phyloP scores from a whole-genome alignment of 1,140 invertebrate species.

The Pseudomyrmex pallidus region DNA sequence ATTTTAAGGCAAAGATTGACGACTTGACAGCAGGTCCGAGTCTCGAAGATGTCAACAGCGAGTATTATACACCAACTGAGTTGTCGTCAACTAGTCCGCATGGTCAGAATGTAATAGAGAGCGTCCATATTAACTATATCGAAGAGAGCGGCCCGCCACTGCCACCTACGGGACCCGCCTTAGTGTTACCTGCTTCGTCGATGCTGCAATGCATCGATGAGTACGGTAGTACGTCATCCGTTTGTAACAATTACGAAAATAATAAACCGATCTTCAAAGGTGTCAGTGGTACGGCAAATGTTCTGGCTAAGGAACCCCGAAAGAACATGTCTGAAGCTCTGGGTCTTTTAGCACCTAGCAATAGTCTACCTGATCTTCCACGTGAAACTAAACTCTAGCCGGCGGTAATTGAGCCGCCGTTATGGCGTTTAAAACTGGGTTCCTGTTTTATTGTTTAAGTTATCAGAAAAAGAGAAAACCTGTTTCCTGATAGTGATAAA shows the following conservation, averaged over 20 bases:
- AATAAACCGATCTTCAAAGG: constrained; percentile 76
- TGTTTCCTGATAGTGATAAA: constrained; percentile 17
- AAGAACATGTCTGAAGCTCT: constrained; percentile 76
- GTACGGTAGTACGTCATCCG: constrained; percentile 79
- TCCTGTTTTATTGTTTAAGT: constrained; percentile 52
- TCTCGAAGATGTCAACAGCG: constrained; percentile 87
- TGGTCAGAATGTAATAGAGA: constrained; percentile 80
- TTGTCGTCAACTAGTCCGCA: constrained; percentile 81
- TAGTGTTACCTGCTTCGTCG: constrained; percentile 76
- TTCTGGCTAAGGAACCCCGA: constrained; percentile 79
- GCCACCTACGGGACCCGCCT: not conserved
- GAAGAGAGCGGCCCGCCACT: constrained; percentile 83
- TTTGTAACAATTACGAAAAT: constrained; percentile 76
- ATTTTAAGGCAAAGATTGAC: constrained; percentile 81
- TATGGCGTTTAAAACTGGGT: constrained; percentile 18
- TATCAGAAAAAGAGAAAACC: constrained; percentile 20
- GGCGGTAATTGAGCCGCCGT: not conserved
- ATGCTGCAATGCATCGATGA: constrained; percentile 73
- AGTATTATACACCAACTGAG: constrained; percentile 93
- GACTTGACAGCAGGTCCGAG: constrained; percentile 71
- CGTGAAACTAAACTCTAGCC: constrained; percentile 76
- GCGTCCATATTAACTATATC: constrained; percentile 87
- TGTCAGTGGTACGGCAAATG: constrained; percentile 74
- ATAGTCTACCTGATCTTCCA: constrained; percentile 85
- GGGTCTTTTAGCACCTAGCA: constrained; percentile 82